A percentile compares a stretch with the other conserved stretches of the same genome.
These are phyloP conservation scores for Phymanthus crucifer DNA, from an alignment of 92 coral and sea anemone genomes.

Conservation along the genomic window DNA sequence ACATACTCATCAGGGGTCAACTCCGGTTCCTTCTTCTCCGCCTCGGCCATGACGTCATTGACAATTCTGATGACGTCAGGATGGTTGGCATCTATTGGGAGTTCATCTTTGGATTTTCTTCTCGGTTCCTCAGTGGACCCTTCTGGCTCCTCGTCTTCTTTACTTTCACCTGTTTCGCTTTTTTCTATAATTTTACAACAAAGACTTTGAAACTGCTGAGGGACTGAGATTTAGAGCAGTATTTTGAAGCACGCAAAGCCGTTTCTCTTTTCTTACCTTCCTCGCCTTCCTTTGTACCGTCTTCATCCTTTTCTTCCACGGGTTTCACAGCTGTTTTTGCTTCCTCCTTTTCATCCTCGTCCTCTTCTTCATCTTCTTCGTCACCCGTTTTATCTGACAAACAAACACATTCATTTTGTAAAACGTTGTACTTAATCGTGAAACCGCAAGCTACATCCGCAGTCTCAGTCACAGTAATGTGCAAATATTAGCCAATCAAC, in stretches of 20 bases:
- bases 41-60: constrained; percentile 77
- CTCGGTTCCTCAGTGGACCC: constrained; percentile 17
- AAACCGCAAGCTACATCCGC: no score
- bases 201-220: not conserved
- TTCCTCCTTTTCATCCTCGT: constrained; percentile 46
- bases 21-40: constrained; percentile 83
- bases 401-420: no score
- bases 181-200: constrained; percentile 19
- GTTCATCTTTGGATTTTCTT: constrained; percentile 37
- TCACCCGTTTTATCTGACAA: constrained; percentile 30
- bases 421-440: no score
- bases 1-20: constrained; percentile 89
- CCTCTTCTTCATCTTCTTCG: constrained; percentile 41
- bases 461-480: no score
- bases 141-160: constrained; percentile 19
- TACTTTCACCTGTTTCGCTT: constrained; percentile 32
- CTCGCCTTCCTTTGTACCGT: constrained; percentile 35
- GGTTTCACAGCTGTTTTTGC: constrained; percentile 32
- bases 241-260: no score
- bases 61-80: constrained; percentile 88
- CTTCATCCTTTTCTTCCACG: constrained; percentile 31
- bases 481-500: no score
- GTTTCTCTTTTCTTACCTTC: constrained; percentile 40
- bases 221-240: no score
- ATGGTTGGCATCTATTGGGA: constrained; percentile 79